Conservation (phyloP, 2,113 vertebrate species). For the Pseudolaguvia tuberculata region DNA sequence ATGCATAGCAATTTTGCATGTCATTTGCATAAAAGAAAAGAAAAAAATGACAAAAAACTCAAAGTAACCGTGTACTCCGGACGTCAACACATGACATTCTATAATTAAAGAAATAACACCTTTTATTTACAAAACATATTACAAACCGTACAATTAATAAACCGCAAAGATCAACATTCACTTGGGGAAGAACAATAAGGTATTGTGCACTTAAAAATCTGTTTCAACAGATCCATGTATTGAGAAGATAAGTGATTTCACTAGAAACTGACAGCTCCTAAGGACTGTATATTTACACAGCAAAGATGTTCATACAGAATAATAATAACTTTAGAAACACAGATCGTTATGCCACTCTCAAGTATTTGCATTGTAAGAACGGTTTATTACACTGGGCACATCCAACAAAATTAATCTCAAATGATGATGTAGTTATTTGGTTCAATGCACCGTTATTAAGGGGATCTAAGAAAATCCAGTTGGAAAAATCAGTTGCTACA, state of each 20-base stretch:
- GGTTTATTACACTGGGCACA: conserved; percentile 25
- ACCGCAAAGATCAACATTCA: conserved; percentile 11
- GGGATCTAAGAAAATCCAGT: conserved; percentile 11
- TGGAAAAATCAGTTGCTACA: conserved; percentile 11
- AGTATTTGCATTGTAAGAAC: conserved; percentile 8
- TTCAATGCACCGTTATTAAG: conserved; percentile 27
- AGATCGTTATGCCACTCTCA: conserved; percentile 12
- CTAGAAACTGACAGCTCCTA: not conserved
- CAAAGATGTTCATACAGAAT: conserved; percentile 24
- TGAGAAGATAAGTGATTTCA: conserved; percentile 16
- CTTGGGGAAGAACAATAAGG: conserved; percentile 15
- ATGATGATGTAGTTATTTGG: conserved; percentile 16
- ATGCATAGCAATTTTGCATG: conserved; percentile 1
- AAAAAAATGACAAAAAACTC: not conserved
- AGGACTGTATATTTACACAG: conserved; percentile 29
- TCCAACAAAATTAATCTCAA: conserved; percentile 15
- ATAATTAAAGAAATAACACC: not conserved
- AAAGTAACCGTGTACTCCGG: conserved; percentile 13
- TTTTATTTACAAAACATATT: conserved; percentile 44
- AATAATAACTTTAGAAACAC: conserved; percentile 15
- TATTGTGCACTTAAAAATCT: conserved; percentile 21
- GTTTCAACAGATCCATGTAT: conserved; percentile 11
- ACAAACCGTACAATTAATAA: conserved; percentile 15
- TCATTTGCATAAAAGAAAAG: not conserved
- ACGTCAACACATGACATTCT: conserved; percentile 9